These are phyloP conservation scores for Anas platyrhynchos DNA, from an alignment of 2,113 vertebrate genomes.

Conservation along the genomic window DNA sequence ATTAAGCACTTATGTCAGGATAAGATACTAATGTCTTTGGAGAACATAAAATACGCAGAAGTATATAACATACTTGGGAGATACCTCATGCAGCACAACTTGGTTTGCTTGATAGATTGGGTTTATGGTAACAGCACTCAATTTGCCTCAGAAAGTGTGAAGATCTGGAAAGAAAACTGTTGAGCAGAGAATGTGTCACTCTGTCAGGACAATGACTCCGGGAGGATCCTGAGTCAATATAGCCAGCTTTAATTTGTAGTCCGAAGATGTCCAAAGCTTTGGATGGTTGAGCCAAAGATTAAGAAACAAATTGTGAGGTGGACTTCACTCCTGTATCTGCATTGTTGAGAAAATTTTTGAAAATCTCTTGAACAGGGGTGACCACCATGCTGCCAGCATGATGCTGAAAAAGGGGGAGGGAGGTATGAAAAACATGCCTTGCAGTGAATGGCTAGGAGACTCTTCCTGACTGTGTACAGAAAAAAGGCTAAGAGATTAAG, in stretches of 20 bases:
- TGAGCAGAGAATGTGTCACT: neutral
- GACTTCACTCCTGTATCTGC: neutral
- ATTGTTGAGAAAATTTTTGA: neutral
- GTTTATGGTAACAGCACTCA: neutral
- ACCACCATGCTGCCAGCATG: neutral
- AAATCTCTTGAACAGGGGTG: neutral
- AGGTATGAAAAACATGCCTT: neutral
- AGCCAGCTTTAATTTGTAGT: neutral
- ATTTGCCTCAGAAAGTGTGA: neutral
- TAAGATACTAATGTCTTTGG: neutral
- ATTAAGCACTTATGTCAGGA: neutral
- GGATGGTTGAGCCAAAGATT: neutral
- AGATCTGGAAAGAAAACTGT: neutral
- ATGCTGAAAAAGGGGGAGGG: neutral
- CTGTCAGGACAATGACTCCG: neutral
- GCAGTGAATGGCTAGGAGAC: neutral
- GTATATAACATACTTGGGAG: neutral
- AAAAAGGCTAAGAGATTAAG: neutral
- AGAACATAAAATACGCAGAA: neutral
- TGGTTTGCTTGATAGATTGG: neutral
- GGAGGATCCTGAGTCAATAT: neutral
- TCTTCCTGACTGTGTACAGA: neutral
- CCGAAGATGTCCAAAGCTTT: neutral
- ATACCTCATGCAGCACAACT: neutral
- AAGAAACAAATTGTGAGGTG: neutral